These are phyloP conservation scores for Bubalus kerabau DNA, from an alignment of 2,113 vertebrate species.

Conservation along the genomic window DNA sequence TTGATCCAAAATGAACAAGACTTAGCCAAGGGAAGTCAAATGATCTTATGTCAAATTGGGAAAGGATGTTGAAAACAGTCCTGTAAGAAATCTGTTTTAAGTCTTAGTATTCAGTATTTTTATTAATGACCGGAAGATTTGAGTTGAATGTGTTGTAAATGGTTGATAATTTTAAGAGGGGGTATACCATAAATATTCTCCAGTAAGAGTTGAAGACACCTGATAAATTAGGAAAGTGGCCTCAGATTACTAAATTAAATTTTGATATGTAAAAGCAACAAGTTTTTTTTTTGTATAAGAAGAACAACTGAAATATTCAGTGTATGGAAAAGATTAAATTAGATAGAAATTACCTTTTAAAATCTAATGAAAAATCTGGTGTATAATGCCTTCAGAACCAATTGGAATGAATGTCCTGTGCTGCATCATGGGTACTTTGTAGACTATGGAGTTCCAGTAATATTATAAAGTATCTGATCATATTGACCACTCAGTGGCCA, in stretches of 20 bases:
- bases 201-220: background rate
- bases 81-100: background rate
- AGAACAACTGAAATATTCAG: background rate
- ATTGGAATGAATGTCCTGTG: background rate
- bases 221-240: conserved; percentile 3
- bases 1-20: background rate
- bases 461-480: background rate
- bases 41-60: background rate
- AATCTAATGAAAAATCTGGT: background rate
- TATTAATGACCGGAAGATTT: background rate
- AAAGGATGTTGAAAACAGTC: background rate
- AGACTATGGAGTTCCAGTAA: background rate
- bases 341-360: background rate
- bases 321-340: background rate
- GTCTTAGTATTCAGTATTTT: background rate
- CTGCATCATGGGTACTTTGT: background rate
- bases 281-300: background rate
- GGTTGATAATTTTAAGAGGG: background rate
- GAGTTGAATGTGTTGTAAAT: background rate
- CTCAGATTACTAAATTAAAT: conserved; percentile 8
- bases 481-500: background rate
- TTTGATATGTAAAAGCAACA: background rate
- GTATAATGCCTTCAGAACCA: background rate
- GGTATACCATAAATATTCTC: background rate
- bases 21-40: background rate